These are phyloP conservation scores for Notolabrus celidotus DNA, from an alignment of 2,797 vertebrate species.

Conservation along the genomic window DNA sequence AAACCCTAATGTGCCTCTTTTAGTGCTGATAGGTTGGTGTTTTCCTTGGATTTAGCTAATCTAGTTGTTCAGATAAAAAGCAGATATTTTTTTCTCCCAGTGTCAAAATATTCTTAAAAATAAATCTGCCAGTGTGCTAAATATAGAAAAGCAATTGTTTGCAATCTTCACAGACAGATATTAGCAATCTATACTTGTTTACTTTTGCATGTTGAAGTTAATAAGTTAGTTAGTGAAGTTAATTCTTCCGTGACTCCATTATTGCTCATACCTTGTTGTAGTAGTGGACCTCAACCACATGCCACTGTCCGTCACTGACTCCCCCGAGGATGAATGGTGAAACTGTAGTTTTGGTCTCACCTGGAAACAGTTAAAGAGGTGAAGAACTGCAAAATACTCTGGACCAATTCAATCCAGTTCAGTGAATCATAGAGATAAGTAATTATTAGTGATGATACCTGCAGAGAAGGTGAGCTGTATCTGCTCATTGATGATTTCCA, in stretches of 20 bases:
- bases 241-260: background rate
- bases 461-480: constrained; percentile 94
- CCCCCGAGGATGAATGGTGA: constrained; percentile 90
- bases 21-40: background rate
- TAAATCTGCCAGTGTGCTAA: background rate
- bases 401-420: no score
- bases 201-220: background rate
- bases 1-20: background rate
- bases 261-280: constrained; percentile 91
- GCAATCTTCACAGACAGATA: background rate
- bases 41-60: no score
- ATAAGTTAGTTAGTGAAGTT: background rate
- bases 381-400: constrained; percentile 7
- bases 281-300: constrained; percentile 91
- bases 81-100: background rate
- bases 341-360: constrained; percentile 92
- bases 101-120: background rate
- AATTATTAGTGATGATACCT: constrained; percentile 73
- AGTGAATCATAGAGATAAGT: background rate
- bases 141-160: background rate
- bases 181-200: background rate
- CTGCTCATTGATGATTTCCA: constrained; percentile 94
- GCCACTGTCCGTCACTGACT: constrained; percentile 96
- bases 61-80: background rate
- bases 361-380: constrained; percentile 70